Evolutionary conservation across 2,888 invertebrate genomes (phyloP).

Genomic region (Macrophya annulata): DNA sequence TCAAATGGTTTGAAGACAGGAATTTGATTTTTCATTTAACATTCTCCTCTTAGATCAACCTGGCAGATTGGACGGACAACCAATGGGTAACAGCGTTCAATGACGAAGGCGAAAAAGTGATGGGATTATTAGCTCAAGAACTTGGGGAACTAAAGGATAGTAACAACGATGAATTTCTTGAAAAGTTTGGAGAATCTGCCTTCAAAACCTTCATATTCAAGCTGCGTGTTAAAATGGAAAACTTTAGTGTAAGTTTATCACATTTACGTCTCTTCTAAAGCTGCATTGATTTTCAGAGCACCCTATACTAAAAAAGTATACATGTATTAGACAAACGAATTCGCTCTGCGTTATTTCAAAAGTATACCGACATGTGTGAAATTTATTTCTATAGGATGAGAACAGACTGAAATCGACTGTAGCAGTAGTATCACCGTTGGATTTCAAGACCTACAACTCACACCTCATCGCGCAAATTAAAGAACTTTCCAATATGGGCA

Average conservation of each 20-base stretch:
- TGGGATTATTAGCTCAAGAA: slow-evolving; percentile 87
- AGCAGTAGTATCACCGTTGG: slow-evolving; percentile 86
- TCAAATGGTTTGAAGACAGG: not conserved
- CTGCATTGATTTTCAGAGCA: slow-evolving; percentile 23
- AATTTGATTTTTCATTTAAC: slow-evolving; percentile 19
- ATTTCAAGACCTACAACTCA: slow-evolving; percentile 89
- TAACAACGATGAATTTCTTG: slow-evolving; percentile 85
- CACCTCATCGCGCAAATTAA: slow-evolving; percentile 88
- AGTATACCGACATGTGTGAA: not conserved
- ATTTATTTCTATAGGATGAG: slow-evolving; percentile 87
- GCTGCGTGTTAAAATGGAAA: slow-evolving; percentile 94
- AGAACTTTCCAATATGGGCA: slow-evolving; percentile 82
- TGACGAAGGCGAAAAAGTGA: slow-evolving; percentile 89
- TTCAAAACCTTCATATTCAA: slow-evolving; percentile 92
- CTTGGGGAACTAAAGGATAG: slow-evolving; percentile 89
- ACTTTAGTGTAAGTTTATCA: slow-evolving; percentile 89
- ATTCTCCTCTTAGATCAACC: slow-evolving; percentile 84
- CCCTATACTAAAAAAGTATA: not conserved
- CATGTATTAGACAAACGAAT: not conserved
- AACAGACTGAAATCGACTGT: slow-evolving; percentile 89
- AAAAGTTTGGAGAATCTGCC: slow-evolving; percentile 87
- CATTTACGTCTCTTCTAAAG: slow-evolving; percentile 49
- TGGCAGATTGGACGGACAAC: slow-evolving; percentile 93
- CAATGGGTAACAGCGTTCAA: slow-evolving; percentile 96
- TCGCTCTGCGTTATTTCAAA: slow-evolving; percentile 35